A percentile compares a stretch with the other conserved stretches of the same genome.
phyloP scores from a whole-genome alignment of 2,113 vertebrate genomes.

The Pterophyllum scalare region DNA sequence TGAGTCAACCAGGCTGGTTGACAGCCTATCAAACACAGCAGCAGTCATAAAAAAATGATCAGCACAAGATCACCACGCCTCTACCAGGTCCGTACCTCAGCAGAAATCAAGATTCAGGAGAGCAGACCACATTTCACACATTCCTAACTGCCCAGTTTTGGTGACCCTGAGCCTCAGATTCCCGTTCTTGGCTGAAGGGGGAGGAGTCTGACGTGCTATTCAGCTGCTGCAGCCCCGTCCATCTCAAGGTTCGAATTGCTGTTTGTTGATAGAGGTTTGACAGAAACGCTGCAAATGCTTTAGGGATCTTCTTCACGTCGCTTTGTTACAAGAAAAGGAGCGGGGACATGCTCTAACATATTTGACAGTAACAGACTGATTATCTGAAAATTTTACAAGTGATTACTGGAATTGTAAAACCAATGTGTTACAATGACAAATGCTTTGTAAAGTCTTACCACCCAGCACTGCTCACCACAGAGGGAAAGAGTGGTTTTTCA shows the following conservation, averaged over 20 bases:
- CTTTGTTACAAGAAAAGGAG: neutral
- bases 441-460: neutral
- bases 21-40: constrained; percentile 12
- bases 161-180: neutral
- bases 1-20: constrained; percentile 11
- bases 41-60: neutral
- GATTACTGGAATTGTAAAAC: neutral
- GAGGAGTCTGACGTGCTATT: neutral
- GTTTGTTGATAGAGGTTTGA: neutral
- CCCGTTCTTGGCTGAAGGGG: neutral
- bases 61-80: neutral
- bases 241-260: neutral
- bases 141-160: neutral
- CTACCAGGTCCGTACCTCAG: neutral
- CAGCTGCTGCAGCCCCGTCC: neutral
- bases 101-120: neutral
- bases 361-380: fast-evolving
- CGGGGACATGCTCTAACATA: neutral
- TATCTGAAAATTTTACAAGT: neutral
- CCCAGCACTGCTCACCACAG: neutral
- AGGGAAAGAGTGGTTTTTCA: neutral
- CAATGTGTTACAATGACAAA: neutral
- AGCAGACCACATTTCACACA: neutral
- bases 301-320: neutral
- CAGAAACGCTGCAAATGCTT: neutral